Conservation (phyloP, 2,888 invertebrate species). For the Parnassius apollo region DNA sequence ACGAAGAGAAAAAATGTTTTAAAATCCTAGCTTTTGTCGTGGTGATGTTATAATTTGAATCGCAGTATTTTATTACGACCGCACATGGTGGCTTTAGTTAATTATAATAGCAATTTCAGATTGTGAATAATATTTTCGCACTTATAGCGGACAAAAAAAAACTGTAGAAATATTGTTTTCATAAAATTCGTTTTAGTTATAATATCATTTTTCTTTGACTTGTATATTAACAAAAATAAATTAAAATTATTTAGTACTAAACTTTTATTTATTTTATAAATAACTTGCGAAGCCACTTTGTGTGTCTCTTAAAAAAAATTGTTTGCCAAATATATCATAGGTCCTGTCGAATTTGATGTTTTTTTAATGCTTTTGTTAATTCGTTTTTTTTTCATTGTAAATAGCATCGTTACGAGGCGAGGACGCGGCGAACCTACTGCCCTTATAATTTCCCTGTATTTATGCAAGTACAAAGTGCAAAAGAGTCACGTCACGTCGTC, state of each 20-base stretch:
- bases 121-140: no score
- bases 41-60: conserved; percentile 1
- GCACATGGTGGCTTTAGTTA: neutral
- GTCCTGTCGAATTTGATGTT: conserved; percentile 35
- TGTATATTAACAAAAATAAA: neutral
- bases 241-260: neutral
- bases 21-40: neutral
- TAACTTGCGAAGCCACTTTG: neutral
- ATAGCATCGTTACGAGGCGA: conserved; percentile 52
- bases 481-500: conserved; percentile 39
- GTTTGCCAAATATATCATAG: conserved; percentile 18
- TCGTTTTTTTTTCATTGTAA: conserved; percentile 65
- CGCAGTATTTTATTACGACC: neutral
- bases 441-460: conserved; percentile 38
- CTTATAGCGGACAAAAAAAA: no score
- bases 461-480: conserved; percentile 58
- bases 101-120: no score
- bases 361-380: conserved; percentile 52
- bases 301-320: neutral
- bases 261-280: neutral
- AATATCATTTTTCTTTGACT: no score
- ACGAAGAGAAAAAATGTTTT: neutral
- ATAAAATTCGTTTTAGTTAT: no score
- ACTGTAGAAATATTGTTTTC: no score
- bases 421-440: conserved; percentile 47